Evolutionary conservation across 2,113 vertebrate species (phyloP), one percentile per base, ranked within the genome.

Genomic region (Scytalopus superciliaris): DNA sequence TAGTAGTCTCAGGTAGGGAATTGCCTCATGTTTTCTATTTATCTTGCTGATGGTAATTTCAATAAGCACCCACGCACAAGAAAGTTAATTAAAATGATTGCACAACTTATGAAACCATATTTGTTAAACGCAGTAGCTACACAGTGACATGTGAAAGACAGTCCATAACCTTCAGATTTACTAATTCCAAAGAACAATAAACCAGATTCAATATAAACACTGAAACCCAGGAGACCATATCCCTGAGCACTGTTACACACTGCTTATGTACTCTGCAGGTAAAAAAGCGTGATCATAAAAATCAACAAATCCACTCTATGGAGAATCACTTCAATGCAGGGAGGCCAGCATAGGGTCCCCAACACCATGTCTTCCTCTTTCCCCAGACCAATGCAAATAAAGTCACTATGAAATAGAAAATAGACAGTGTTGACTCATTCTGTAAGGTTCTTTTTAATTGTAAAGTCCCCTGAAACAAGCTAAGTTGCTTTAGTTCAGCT

Each of bases 11-110:
- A 84, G 33, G 66, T 25, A 81, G 35, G 60, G 82, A 88, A 85
- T 6, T 70, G 10, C 62, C 39, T 69, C 40, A 57, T 42, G 18
- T 76, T 89, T 95, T 60, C 42, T 95, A 22, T 82, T 84, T 64
- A 49, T 79, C 11, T 85, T 76, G 50, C 17, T 64, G 42, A 79
- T 37, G 21, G 74, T 59, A 49, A 57, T 76, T 89, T 91, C 84
- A 94, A 33, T 60, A 92, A 85, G 37, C 55, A 73, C 25, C 31
- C 73, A 76, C 16, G 55, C 33, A 49, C 12, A 39, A 49, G 13
- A 68, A 90, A 93, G 68, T 44, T 77, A 72, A 92, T 84, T 19
- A 49, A 89, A 91, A 91, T 50, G 12, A 85, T 5, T 79, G 19
- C 5, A 23, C 37, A 57, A 53, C 7, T 19, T 87, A 69, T 69